Evolutionary conservation across 1,140 invertebrate species (phyloP), one percentile per base, ranked within the genome.

Genomic region (Aphis gossypii): DNA sequence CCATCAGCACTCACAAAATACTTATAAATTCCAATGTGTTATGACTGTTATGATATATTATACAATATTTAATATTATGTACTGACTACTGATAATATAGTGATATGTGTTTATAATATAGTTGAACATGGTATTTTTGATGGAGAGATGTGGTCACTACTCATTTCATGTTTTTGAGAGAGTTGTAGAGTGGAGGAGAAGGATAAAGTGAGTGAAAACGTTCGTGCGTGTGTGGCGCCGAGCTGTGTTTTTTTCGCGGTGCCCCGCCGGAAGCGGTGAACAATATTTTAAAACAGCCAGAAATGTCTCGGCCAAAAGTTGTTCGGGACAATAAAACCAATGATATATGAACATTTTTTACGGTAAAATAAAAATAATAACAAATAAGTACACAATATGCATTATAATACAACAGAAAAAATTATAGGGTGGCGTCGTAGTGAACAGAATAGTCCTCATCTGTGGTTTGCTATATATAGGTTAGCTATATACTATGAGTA

Each of bases 211-310:
- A 76, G 60, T 60, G 60, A n/a, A 11, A n/a, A n/a, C 30, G n/a
- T 76, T 76, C 30, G n/a, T 25, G 56, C n/a, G 56, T 44, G n/a
- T n/a, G 90, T 90, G 90, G 90, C 56, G 56, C 41, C 60, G 21
- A 60, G 23, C 2, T 2, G 46, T 30, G 56, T 91, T 76, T 91
- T 90, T 89, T 89, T 30, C n/a, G 5, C 30, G 4, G n/a, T 2
- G 11, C 30, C 20, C 20, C 6, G 23, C 4, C 56, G 60, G 90
- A 91, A 91, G 41, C 56, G 2, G 90, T 44, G 38, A 68, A 91
- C 90, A 76, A 76, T 91, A 91, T 91, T 91, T 91, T 91, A 48
- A 44, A 91, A 44, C 87, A 35, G 30, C 20, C 46, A 88, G 56
- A 68, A 91, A 76, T 44, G 56, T 91, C 90, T 68, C 25, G 5